Evolutionary conservation across 2,888 invertebrate genomes (phyloP).

Genomic region (Koerneria pararmatus): DNA sequence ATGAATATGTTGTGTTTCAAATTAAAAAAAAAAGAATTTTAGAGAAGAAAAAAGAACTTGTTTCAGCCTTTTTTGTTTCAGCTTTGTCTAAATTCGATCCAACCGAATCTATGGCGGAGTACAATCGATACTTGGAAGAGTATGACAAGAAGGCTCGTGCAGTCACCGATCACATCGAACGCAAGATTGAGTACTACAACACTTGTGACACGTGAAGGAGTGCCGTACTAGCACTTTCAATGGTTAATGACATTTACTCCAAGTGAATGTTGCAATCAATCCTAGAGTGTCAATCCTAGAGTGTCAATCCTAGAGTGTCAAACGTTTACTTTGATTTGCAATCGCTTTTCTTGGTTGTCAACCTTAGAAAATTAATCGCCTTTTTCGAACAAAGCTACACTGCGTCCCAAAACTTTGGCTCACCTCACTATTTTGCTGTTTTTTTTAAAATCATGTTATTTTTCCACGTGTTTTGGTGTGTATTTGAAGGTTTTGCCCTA

Average conservation of each 20-base stretch:
- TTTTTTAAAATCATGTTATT: too few relatives aligned
- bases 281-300: neutral
- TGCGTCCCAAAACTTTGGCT: too few relatives aligned
- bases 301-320: neutral
- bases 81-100: slow-evolving; percentile 47
- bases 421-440: too few relatives aligned
- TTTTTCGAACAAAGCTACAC: too few relatives aligned
- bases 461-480: too few relatives aligned
- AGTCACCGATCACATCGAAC: slow-evolving; percentile 44
- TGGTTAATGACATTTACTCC: neutral
- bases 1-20: too few relatives aligned
- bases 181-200: slow-evolving; percentile 46
- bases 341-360: too few relatives aligned
- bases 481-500: too few relatives aligned
- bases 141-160: slow-evolving; percentile 9
- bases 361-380: too few relatives aligned
- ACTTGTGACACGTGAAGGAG: slow-evolving; percentile 37
- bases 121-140: slow-evolving; percentile 38
- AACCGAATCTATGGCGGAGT: slow-evolving; percentile 48
- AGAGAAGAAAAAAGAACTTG: too few relatives aligned
- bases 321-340: too few relatives aligned
- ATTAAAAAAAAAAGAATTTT: too few relatives aligned
- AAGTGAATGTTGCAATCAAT: neutral
- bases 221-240: neutral
- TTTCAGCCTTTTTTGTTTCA: slow-evolving; percentile 29